Evolutionary conservation across 1,140 invertebrate species (phyloP), one percentile per base, ranked within the genome.

Genomic region (Hydropsyche tenuis): DNA sequence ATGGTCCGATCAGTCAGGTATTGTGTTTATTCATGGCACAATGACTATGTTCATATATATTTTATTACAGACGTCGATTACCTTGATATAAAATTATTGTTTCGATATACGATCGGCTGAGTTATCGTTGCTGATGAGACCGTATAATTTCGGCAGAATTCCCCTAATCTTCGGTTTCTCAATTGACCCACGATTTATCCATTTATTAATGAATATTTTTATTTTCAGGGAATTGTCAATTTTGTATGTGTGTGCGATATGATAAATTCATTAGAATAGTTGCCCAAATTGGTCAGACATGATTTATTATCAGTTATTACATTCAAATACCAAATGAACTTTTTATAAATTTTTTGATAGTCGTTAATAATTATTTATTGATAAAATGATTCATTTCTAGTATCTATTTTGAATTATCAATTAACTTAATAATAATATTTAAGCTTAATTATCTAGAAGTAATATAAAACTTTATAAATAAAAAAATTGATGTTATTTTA

Each of bases 1-100:
- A 75, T 77, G 76, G 73, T 75, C 72, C 56, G 73, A 77, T 53
- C 65, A 70, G 69, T 72, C 73, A 77, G 76, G 76, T 75, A 77
- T 77, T 76, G 66, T 53, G 25, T 69, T 68, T 51, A 25, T 43
- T 25, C 5, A 65, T 23, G 25, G 30, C 20, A 60, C 20, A 45
- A 65, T 68, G n/a, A 68, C 42, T 23, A 66, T 66, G 20, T 42
- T 63, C 23, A 27, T n/a, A n/a, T 4, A 25, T 48, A 66, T 60
- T 75, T 45, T 64, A 27, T 74, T 48, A 22, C 68, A 65, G 45
- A 48, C 62, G 22, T 69, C 66, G 30, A 46, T 53, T 30, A 14
- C 23, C 27, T n/a, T 48, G 2, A 53, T 14, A 22, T 53, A 66
- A 12, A 22, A 60, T 25, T 37, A 62, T 63, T 11, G 12, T 62